phyloP scores from a whole-genome alignment of 2,888 invertebrate species.

The Dynastes grantii region DNA sequence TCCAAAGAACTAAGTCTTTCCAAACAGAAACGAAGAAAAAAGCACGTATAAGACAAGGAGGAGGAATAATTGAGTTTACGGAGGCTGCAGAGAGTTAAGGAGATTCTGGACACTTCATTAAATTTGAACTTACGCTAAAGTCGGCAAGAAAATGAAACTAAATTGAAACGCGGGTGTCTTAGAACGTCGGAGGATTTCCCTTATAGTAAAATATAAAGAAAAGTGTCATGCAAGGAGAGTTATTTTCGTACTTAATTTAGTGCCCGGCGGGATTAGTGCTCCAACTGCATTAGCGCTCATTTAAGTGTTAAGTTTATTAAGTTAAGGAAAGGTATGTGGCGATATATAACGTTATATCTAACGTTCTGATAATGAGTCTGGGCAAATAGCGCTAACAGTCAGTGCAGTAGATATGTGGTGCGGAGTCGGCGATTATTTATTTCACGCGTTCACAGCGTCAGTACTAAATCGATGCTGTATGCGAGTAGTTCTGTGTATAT shows the following conservation, averaged over 20 bases:
- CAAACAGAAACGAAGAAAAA: background rate
- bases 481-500: too few relatives aligned
- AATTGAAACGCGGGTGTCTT: constrained; percentile 43
- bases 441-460: too few relatives aligned
- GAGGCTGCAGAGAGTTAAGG: constrained; percentile 37
- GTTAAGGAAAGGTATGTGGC: background rate
- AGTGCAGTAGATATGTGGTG: too few relatives aligned
- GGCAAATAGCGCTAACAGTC: too few relatives aligned
- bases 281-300: background rate
- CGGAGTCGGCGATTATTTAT: too few relatives aligned
- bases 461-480: too few relatives aligned
- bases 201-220: constrained; percentile 44
- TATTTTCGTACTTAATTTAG: constrained; percentile 16
- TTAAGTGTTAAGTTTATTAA: background rate
- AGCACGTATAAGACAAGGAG: background rate
- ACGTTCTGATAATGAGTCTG: background rate
- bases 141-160: constrained; percentile 43
- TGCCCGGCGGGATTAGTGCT: constrained; percentile 5
- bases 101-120: constrained; percentile 52
- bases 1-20: constrained; percentile 2
- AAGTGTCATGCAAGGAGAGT: constrained; percentile 30
- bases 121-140: constrained; percentile 50
- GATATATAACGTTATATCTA: background rate
- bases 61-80: constrained; percentile 49
- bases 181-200: constrained; percentile 27